A percentile compares a stretch with the other conserved stretches of the same genome.
phyloP scores from a whole-genome alignment of 2,797 vertebrate genomes.

The Poecilia gillii region DNA sequence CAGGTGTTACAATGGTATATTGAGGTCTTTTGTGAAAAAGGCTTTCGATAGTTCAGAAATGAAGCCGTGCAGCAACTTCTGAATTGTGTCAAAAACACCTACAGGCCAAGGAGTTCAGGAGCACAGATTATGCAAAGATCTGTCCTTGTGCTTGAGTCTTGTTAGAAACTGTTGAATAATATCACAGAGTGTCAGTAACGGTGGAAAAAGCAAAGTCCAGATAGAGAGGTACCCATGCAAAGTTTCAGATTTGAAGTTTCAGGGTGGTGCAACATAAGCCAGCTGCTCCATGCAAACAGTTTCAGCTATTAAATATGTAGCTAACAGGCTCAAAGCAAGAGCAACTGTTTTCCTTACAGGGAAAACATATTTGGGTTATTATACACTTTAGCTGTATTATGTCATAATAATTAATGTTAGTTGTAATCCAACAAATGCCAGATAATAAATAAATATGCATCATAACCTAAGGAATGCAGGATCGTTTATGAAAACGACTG shows the following conservation, averaged over 20 bases:
- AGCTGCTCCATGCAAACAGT: slow-evolving; percentile 33
- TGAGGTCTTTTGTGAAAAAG: not conserved
- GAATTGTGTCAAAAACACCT: slow-evolving; percentile 16
- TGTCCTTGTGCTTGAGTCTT: slow-evolving; percentile 26
- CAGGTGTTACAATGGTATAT: not conserved
- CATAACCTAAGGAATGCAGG: not conserved
- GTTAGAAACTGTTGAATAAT: slow-evolving; percentile 23
- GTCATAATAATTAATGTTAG: not conserved
- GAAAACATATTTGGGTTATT: not conserved
- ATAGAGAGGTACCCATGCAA: slow-evolving; percentile 39
- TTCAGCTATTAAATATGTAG: not conserved
- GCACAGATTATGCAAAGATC: slow-evolving; percentile 35
- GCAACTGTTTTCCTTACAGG: not conserved
- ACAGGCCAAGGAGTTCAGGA: slow-evolving; percentile 19
- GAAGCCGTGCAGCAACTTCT: not conserved
- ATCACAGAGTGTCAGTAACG: slow-evolving; percentile 14
- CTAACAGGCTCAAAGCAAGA: slow-evolving; percentile 11
- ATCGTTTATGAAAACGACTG: not conserved
- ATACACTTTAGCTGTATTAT: not conserved
- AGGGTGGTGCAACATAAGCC: slow-evolving; percentile 27
- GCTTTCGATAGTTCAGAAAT: slow-evolving; percentile 2
- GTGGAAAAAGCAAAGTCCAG: slow-evolving; percentile 10
- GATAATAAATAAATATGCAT: not conserved
- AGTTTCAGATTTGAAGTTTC: slow-evolving; percentile 9
- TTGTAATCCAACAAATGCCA: not conserved